Conservation (phyloP, 2,113 vertebrate genomes). For the Silurus asotus region DNA sequence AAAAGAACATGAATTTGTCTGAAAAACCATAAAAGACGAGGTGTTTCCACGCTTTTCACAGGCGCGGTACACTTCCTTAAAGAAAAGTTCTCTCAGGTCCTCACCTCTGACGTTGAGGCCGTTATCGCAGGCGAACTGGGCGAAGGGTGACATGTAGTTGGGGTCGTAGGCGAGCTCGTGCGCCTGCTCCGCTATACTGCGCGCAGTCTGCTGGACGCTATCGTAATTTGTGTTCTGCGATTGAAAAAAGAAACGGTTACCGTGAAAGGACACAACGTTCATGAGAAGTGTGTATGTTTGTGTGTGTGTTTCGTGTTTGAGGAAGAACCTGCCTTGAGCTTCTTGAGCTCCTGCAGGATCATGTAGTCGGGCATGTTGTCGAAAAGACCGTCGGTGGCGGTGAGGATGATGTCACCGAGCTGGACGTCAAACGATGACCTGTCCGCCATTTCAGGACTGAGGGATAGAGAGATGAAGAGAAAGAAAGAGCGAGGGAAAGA, state of each 20-base stretch:
- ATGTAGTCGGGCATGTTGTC: constrained; percentile 99
- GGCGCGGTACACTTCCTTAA: neutral
- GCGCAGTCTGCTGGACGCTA: constrained; percentile 93
- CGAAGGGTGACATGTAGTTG: constrained; percentile 98
- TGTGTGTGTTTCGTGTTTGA: neutral
- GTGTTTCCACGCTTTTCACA: neutral
- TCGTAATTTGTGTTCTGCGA: constrained; percentile 92
- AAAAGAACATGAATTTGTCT: no score
- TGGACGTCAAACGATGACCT: constrained; percentile 96
- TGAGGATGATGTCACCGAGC: constrained; percentile 96
- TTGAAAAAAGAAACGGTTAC: neutral
- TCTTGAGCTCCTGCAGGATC: constrained; percentile 97
- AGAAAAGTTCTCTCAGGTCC: constrained; percentile 38
- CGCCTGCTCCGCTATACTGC: constrained; percentile 96
- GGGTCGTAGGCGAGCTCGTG: constrained; percentile 97
- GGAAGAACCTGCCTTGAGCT: constrained; percentile 82
- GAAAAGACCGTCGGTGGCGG: constrained; percentile 93
- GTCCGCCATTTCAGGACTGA: constrained; percentile 92
- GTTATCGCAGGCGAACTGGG: constrained; percentile 98
- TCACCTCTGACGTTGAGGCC: constrained; percentile 97
- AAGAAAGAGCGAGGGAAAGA: neutral
- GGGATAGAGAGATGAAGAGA: neutral
- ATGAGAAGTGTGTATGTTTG: no score
- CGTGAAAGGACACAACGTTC: no score
- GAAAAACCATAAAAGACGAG: no score